Evolutionary conservation across 1,140 invertebrate genomes (phyloP).

Genomic region (Drosophila novamexicana): DNA sequence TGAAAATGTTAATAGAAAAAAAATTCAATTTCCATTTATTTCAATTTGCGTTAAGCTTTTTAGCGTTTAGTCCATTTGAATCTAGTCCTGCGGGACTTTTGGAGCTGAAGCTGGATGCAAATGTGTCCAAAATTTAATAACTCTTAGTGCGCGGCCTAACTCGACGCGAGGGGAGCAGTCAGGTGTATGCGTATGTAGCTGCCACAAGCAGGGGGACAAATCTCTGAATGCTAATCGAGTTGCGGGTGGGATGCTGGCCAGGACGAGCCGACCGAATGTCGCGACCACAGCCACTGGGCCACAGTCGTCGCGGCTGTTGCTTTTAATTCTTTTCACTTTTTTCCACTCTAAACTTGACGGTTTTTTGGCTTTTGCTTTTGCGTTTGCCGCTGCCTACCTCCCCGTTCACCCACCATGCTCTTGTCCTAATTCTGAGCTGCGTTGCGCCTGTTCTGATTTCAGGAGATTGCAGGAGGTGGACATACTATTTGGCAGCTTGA

Average conservation of each 20-base stretch:
- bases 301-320: slow-evolving; percentile 74
- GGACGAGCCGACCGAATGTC: slow-evolving; percentile 34
- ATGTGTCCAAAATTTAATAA: slow-evolving; percentile 67
- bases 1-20: background rate
- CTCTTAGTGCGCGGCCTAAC: slow-evolving; percentile 44
- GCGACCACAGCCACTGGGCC: slow-evolving; percentile 65
- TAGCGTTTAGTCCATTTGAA: slow-evolving; percentile 31
- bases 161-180: background rate
- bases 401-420: background rate
- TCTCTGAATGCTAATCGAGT: slow-evolving; percentile 78
- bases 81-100: slow-evolving; percentile 24
- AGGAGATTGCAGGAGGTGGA: too few species aligned
- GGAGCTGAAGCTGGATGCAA: slow-evolving; percentile 33
- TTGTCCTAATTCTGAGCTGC: background rate
- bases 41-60: slow-evolving; percentile 63
- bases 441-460: slow-evolving; percentile 53
- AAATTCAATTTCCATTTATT: slow-evolving; percentile 72
- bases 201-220: slow-evolving; percentile 29
- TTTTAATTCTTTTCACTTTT: slow-evolving; percentile 73
- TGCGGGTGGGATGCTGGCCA: slow-evolving; percentile 29
- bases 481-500: slow-evolving; percentile 57
- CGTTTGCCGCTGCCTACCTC: slow-evolving; percentile 18
- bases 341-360: slow-evolving; percentile 40
- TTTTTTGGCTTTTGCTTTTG: slow-evolving; percentile 33
- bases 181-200: background rate